Conservation (phyloP, 2,113 vertebrate species). For the Bufo gargarizans region DNA sequence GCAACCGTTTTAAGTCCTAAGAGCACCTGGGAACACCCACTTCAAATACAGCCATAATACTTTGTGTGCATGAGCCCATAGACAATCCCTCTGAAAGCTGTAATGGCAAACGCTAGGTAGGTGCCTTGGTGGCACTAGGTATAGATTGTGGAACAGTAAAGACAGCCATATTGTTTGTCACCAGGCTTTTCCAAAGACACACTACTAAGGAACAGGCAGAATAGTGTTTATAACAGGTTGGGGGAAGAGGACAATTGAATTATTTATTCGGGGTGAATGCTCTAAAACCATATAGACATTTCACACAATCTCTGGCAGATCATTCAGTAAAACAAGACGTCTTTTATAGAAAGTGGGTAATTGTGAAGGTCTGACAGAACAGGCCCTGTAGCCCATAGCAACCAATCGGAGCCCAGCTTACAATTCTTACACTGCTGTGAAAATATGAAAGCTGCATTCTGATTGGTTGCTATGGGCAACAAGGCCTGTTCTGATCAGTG, state of each 20-base stretch:
- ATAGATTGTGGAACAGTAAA: background rate
- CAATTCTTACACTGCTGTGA: background rate
- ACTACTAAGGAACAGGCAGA: background rate
- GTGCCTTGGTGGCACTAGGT: too few species aligned
- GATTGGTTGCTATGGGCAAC: background rate
- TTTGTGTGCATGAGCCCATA: too few species aligned
- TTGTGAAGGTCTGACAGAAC: background rate
- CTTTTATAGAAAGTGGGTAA: background rate
- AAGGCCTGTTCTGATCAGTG: background rate
- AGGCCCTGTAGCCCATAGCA: background rate
- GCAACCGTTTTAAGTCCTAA: too few species aligned
- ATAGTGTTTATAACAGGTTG: background rate
- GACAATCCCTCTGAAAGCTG: background rate
- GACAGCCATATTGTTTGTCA: background rate
- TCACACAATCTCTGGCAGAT: background rate
- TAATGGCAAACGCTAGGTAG: background rate
- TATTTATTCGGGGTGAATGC: background rate
- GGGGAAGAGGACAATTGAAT: background rate
- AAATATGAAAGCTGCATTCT: background rate
- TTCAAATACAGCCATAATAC: too few species aligned
- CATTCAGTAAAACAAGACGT: background rate
- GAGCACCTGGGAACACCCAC: too few species aligned
- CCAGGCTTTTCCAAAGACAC: background rate
- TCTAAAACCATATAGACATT: background rate
- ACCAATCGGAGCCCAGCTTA: background rate